Percentiles rank a stretch among this genome's conserved stretches.
Evolutionary conservation across 1,140 invertebrate species (phyloP).

Genomic region (Magallana angulata): DNA sequence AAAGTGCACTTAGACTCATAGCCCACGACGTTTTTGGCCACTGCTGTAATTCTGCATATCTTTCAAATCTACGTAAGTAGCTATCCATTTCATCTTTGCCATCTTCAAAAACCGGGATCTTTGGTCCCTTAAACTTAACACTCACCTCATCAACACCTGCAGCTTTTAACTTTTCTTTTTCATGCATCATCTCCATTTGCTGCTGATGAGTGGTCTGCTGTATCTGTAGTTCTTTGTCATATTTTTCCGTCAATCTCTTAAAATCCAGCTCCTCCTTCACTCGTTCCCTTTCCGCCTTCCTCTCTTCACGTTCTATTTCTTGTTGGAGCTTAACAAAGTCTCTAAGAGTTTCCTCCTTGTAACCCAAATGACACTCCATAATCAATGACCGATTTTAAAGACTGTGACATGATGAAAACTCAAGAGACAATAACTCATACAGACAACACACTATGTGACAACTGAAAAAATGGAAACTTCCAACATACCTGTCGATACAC

Average conservation of each 20-base stretch:
- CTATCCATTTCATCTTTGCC: constrained; percentile 60
- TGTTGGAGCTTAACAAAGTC: constrained; percentile 39
- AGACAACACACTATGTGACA: background rate
- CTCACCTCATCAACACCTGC: background rate
- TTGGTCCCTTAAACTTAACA: constrained; percentile 14
- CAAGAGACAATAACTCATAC: too few species aligned
- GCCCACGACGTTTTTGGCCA: constrained; percentile 45
- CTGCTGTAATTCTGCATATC: constrained; percentile 43
- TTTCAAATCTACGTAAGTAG: constrained; percentile 54
- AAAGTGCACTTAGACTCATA: constrained; percentile 46
- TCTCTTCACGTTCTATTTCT: background rate
- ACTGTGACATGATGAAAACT: background rate
- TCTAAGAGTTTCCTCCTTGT: background rate
- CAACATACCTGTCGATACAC: background rate
- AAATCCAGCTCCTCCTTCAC: constrained; percentile 19
- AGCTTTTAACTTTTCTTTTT: background rate
- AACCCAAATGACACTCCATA: background rate
- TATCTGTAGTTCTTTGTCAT: background rate
- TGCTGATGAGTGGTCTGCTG: background rate
- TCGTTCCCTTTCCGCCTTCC: background rate
- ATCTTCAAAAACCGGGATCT: constrained; percentile 55
- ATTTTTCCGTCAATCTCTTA: background rate
- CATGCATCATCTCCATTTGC: background rate
- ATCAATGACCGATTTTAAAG: background rate
- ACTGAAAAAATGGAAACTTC: background rate